Conservation (phyloP, 2,797 vertebrate species). For the Macropodus opercularis region DNA sequence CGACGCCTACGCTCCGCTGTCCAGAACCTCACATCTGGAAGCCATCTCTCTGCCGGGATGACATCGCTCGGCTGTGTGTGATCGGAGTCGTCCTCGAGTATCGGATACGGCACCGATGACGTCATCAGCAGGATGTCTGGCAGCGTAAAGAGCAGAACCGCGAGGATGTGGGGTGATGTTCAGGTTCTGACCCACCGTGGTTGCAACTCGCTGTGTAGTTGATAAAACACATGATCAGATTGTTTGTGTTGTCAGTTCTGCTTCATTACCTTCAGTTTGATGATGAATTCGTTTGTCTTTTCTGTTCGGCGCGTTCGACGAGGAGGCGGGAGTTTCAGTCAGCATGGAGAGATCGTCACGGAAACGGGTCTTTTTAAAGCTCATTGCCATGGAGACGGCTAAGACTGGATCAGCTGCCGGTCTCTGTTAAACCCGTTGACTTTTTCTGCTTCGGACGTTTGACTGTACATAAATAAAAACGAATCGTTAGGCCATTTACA, state of each 20-base stretch:
- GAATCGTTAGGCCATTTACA: no score
- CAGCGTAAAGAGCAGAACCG: no score
- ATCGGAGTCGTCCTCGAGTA: not conserved
- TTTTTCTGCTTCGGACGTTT: no score
- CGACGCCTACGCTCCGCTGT: not conserved
- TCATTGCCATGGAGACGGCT: not conserved
- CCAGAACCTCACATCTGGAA: slow-evolving; percentile 46
- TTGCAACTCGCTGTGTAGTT: no score
- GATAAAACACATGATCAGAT: no score
- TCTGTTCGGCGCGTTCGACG: no score
- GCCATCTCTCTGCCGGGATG: slow-evolving; percentile 31
- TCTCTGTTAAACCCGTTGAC: not conserved
- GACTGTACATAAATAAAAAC: no score
- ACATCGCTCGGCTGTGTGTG: slow-evolving; percentile 44
- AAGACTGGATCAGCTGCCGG: not conserved
- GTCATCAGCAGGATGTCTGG: not conserved
- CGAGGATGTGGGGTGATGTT: no score
- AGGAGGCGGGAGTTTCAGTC: not conserved
- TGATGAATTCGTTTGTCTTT: no score
- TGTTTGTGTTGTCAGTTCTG: not conserved
- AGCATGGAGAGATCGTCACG: no score
- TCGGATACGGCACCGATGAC: not conserved
- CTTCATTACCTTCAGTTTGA: not conserved
- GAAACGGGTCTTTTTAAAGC: no score
- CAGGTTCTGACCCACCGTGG: no score